Conservation (phyloP, 2,797 vertebrate species). For the Enteromius viviparus region DNA sequence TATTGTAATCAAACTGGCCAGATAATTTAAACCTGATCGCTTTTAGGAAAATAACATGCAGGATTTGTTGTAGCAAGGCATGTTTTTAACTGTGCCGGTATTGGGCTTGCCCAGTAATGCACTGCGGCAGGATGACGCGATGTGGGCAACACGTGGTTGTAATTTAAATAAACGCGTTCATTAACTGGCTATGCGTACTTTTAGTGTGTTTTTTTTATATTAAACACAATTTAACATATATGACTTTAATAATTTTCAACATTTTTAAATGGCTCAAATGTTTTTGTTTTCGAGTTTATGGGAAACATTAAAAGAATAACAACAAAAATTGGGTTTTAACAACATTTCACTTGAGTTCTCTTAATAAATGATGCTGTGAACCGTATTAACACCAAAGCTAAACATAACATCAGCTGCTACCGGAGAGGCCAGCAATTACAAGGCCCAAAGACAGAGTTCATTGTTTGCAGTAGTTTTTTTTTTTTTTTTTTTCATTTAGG, state of each 20-base stretch:
- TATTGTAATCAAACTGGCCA: too few relatives aligned
- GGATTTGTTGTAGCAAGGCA: conserved; percentile 72
- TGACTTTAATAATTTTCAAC: accelerated
- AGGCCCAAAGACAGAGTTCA: background rate
- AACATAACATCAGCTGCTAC: background rate
- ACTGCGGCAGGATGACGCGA: conserved; percentile 40
- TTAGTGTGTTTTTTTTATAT: background rate
- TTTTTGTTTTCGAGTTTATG: background rate
- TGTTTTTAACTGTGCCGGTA: conserved; percentile 56
- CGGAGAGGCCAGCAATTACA: background rate
- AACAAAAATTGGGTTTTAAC: background rate
- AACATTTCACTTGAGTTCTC: background rate
- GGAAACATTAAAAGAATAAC: background rate
- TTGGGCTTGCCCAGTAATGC: conserved; percentile 52
- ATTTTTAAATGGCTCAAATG: background rate
- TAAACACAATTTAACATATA: background rate
- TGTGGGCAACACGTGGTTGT: conserved; percentile 37
- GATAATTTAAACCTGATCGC: background rate
- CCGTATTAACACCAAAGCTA: background rate
- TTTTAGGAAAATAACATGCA: background rate
- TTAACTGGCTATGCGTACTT: background rate
- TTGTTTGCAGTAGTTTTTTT: background rate
- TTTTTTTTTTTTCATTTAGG: background rate
- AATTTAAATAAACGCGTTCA: background rate
- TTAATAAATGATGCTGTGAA: background rate